Conservation (phyloP, 2,888 invertebrate genomes). For the Leptura quadrifasciata region DNA sequence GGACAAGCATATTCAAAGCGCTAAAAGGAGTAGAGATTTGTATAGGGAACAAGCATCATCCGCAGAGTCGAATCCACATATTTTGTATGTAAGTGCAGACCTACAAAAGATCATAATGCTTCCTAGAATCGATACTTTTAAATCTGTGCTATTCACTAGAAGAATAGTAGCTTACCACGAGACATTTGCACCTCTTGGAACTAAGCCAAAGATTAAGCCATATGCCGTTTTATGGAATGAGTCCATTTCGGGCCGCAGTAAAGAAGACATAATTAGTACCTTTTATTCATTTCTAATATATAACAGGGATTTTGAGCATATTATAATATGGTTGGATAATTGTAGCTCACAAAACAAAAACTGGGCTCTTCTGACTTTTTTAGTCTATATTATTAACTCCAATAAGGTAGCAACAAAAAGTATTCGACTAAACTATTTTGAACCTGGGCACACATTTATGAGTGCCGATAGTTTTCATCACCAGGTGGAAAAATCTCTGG, state of each 20-base stretch:
- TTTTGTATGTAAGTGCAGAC: neutral
- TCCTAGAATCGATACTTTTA: neutral
- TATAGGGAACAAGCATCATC: neutral
- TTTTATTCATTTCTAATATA: neutral
- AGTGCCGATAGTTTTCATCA: too few relatives aligned
- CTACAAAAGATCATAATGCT: too few relatives aligned
- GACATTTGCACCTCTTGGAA: neutral
- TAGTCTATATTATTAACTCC: neutral
- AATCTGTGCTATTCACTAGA: neutral
- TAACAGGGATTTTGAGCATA: neutral
- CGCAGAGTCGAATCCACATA: neutral
- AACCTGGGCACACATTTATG: too few relatives aligned
- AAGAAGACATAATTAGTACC: neutral
- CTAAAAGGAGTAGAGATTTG: neutral
- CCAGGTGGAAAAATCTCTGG: neutral
- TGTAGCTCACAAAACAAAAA: neutral
- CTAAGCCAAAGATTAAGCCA: neutral
- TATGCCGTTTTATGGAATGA: conserved; percentile 2
- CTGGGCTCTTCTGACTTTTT: neutral
- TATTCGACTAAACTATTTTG: too few relatives aligned
- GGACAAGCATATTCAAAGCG: neutral
- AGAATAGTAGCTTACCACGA: neutral
- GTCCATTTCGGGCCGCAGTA: neutral
- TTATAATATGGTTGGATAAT: conserved; percentile 4
- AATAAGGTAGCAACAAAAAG: too few relatives aligned